Evolutionary conservation across 2,113 vertebrate genomes (phyloP).

Genomic region (Erinaceus europaeus): DNA sequence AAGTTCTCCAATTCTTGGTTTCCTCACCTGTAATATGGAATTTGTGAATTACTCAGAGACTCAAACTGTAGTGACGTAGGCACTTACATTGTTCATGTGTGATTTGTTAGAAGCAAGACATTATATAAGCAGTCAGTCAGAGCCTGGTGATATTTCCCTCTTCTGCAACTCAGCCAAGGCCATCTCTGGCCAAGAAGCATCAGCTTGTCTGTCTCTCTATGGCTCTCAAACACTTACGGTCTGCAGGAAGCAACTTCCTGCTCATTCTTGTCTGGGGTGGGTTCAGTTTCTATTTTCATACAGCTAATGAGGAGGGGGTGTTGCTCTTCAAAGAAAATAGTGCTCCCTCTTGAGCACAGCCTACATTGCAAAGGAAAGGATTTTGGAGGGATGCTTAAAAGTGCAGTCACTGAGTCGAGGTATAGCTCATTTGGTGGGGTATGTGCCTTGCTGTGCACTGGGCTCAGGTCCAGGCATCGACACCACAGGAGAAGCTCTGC

Average conservation of each 20-base stretch:
- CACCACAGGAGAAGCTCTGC: too few relatives aligned
- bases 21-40: slow-evolving; percentile 43
- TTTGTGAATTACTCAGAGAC: slow-evolving; percentile 48
- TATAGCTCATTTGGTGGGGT: too few relatives aligned
- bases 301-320: background rate
- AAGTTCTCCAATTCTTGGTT: slow-evolving; percentile 39
- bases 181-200: background rate
- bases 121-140: slow-evolving; percentile 35
- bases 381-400: background rate
- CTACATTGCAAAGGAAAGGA: background rate
- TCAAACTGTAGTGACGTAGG: slow-evolving; percentile 18
- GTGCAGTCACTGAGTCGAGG: too few relatives aligned
- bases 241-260: background rate
- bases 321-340: background rate
- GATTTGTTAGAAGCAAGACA: slow-evolving; percentile 44
- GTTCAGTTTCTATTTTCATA: background rate
- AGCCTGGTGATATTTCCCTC: slow-evolving; percentile 50
- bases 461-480: too few relatives aligned
- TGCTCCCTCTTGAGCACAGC: background rate
- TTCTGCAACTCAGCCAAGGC: background rate
- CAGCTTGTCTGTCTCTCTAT: background rate
- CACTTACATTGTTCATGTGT: slow-evolving; percentile 38
- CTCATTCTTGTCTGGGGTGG: background rate
- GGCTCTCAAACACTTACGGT: background rate
- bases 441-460: too few relatives aligned